Evolutionary conservation across 2,888 invertebrate species (phyloP), one percentile per base, ranked within the genome.

Genomic region (Coronaproctus castanopsis): DNA sequence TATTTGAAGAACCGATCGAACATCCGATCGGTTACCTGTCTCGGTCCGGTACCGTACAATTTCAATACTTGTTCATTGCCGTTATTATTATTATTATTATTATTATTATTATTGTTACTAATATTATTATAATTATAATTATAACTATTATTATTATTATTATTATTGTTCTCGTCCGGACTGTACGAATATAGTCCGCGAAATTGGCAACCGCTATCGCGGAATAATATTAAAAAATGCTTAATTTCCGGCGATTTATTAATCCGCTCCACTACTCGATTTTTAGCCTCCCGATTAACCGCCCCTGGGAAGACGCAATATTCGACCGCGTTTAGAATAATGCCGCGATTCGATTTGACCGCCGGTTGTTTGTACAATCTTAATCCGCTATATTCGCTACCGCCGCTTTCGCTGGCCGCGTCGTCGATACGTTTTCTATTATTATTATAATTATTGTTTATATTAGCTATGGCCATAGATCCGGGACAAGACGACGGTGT

Each of bases 1-100:
- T 98, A 98, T 97, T 99, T 99, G 79, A 95, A 98, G 77, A 97
- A 97, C 75, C 88, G 90, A 75, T 96, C 95, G 75, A 97, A 95
- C 95, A 96, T 96, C 70, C 88, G 82, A 74, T 95, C 93, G 69
- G 85, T 87, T 70, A 97, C 91, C 75, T 86, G 82, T 74, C 85
- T 86, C 64, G 98, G 98, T 57, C 98, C 98, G 57, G 89, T 91
- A 61, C 98, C 98, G 72, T 89, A 90, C 60, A 98, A 77, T 75
- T 96, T 96, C 66, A 80, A 75, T 61, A 95, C 85, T 69, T 87
- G 86, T 57, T 64, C 64, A 68, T 95, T 93, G n/a, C n/a, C n/a
- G n/a, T n/a, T n/a, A n/a, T n/a, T n/a, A n/a, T n/a, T n/a, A n/a
- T n/a, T n/a, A n/a, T n/a, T n/a, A n/a, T n/a, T n/a, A n/a, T n/a